phyloP scores from a whole-genome alignment of 2,797 vertebrate species.

The Eulemur rubriventer region DNA sequence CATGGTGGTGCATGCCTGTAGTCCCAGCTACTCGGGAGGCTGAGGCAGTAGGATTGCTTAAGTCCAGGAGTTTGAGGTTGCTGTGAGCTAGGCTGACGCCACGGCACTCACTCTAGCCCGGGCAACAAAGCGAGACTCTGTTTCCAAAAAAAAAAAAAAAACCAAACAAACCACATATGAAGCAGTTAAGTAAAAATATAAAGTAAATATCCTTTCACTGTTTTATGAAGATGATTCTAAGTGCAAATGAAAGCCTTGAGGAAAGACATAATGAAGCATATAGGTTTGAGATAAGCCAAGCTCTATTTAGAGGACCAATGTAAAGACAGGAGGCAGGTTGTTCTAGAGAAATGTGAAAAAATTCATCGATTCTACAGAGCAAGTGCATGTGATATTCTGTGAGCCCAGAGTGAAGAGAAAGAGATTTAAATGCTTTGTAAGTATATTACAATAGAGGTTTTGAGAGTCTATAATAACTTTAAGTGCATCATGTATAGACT shows the following conservation, averaged over 20 bases:
- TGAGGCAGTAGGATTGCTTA: too few species aligned
- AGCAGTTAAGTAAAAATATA: neutral
- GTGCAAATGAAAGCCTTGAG: neutral
- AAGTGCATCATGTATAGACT: neutral
- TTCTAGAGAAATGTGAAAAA: neutral
- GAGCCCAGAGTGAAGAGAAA: neutral
- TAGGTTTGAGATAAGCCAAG: neutral
- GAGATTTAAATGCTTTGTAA: neutral
- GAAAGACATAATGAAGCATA: neutral
- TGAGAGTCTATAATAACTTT: neutral
- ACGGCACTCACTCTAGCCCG: too few species aligned
- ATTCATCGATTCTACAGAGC: neutral
- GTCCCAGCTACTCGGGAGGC: too few species aligned
- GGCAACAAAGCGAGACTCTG: too few species aligned
- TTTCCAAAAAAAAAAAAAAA: neutral
- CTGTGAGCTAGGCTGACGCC: too few species aligned
- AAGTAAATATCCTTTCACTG: neutral
- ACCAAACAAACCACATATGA: neutral
- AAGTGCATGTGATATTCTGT: neutral
- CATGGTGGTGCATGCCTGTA: too few species aligned
- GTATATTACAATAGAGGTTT: neutral
- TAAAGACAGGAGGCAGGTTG: neutral
- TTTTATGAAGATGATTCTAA: neutral
- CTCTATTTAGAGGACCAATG: neutral
- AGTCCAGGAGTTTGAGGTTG: too few species aligned